phyloP scores from a whole-genome alignment of 2,888 invertebrate genomes.

The Oxytorus armatus region DNA sequence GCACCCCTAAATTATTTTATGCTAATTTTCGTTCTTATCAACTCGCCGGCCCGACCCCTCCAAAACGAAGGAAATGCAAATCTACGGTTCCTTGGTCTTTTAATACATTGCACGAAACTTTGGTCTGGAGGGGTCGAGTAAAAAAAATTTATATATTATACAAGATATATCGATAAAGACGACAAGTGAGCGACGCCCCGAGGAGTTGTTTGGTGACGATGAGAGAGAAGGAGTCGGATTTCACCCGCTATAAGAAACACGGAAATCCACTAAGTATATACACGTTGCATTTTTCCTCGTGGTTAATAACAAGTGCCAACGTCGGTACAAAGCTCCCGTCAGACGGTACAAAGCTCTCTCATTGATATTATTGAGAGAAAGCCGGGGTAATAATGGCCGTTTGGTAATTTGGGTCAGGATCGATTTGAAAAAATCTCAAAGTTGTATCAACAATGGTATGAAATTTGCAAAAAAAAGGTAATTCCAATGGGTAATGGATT shows the following conservation, averaged over 20 bases:
- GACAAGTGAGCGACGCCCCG: constrained; percentile 10
- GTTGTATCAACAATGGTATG: too few species aligned
- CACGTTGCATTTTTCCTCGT: constrained; percentile 22
- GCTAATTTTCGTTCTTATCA: background rate
- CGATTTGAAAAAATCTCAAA: too few species aligned
- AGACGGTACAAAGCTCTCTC: constrained; percentile 34
- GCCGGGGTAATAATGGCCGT: background rate
- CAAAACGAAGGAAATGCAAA: constrained; percentile 34
- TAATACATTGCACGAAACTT: background rate
- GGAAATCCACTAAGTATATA: constrained; percentile 68
- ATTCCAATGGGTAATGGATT: too few species aligned
- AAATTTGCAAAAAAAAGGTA: too few species aligned
- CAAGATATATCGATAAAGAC: constrained; percentile 26
- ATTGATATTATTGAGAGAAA: background rate
- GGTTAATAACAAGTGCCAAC: constrained; percentile 36
- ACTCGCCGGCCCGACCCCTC: background rate
- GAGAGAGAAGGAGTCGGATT: constrained; percentile 16
- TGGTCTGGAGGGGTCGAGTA: background rate
- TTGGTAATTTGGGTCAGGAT: background rate
- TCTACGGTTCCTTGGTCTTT: background rate
- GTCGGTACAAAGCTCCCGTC: constrained; percentile 26
- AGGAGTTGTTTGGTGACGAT: background rate
- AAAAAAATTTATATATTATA: constrained; percentile 2
- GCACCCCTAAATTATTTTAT: constrained; percentile 12
- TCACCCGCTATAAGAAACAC: constrained; percentile 55